Evolutionary conservation across 2,888 invertebrate genomes (phyloP).

Genomic region (Acanthosepion esculentum): DNA sequence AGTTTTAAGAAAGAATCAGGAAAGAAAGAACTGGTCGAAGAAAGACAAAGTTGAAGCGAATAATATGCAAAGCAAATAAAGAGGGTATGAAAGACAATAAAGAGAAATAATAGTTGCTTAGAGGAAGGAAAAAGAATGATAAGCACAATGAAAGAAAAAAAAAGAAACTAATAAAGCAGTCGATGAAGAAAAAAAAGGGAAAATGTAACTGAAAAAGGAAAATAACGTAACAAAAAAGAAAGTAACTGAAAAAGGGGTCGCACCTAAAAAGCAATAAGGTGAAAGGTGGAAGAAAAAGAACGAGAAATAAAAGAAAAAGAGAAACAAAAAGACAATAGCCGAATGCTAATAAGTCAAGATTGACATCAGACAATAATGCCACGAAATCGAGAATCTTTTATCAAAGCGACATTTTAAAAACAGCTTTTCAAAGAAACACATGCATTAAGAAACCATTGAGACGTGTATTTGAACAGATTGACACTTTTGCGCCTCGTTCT

Average conservation of each 20-base stretch:
- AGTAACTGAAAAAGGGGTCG: accelerated
- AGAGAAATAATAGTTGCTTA: too few relatives aligned
- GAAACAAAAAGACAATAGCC: neutral
- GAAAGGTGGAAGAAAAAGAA: neutral
- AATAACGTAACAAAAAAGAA: neutral
- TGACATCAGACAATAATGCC: neutral
- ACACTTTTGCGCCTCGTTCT: neutral
- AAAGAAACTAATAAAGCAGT: neutral
- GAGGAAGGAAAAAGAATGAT: neutral
- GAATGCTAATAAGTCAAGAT: neutral
- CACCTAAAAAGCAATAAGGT: neutral
- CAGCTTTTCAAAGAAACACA: neutral
- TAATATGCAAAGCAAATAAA: too few relatives aligned
- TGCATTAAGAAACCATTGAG: neutral
- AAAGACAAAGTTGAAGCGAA: neutral
- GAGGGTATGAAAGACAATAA: too few relatives aligned
- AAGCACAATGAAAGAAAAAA: too few relatives aligned
- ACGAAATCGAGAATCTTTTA: neutral
- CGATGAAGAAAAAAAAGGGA: neutral
- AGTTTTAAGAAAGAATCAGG: neutral
- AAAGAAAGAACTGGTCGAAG: neutral
- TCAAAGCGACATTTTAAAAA: neutral
- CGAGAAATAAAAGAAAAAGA: neutral
- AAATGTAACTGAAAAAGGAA: neutral
- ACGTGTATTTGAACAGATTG: neutral